Evolutionary conservation across 2,888 invertebrate species (phyloP), one percentile per base, ranked within the genome.

Genomic region (Drosophila emarginata): DNA sequence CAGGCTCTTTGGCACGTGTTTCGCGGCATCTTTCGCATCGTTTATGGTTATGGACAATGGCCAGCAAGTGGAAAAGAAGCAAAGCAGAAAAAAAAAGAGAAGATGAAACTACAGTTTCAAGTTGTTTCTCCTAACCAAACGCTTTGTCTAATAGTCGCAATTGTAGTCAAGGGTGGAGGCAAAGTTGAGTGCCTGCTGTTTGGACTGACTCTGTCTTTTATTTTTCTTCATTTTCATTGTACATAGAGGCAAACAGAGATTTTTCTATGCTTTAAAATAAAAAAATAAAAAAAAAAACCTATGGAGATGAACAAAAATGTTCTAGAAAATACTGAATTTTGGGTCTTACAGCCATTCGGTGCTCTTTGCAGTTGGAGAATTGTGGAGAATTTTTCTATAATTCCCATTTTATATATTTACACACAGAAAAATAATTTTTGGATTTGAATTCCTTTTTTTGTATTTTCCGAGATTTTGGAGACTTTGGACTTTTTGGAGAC

Each of bases 141-240:
- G 69, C 64, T 70, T 72, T 61, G 60, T 64, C 64, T 76, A 80
- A 80, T 76, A 78, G 79, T 67, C 70, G 81, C 81, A 80, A 79
- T 79, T 80, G 78, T 71, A 61, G 76, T 63, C 71, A 73, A 80
- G 79, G 76, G 70, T 76, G 80, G 74, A 56, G 60, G 63, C 32
- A 40, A 32, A 50, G 56, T 50, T 56, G 36, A 57, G 56, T 54
- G 45, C 45, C 40, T 56, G 26, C 40, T 45, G 39, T 32, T 32
- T 32, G 23, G 37, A 18, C 32, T 6, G 57, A 57, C 39, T 37
- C 37, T 57, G 9, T 12, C 37, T 37, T 40, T 37, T 14, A 32
- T 39, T 39, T 58, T 58, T 23, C n/a, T 39, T 14, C 11, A n/a
- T 14, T 15, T 11, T 9, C 61, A 57, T 65, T 14, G 14, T 45